A percentile compares a stretch with the other conserved stretches of the same genome.
Evolutionary conservation across 2,113 vertebrate genomes (phyloP).

Genomic region (Pomatorhinus ruficollis): DNA sequence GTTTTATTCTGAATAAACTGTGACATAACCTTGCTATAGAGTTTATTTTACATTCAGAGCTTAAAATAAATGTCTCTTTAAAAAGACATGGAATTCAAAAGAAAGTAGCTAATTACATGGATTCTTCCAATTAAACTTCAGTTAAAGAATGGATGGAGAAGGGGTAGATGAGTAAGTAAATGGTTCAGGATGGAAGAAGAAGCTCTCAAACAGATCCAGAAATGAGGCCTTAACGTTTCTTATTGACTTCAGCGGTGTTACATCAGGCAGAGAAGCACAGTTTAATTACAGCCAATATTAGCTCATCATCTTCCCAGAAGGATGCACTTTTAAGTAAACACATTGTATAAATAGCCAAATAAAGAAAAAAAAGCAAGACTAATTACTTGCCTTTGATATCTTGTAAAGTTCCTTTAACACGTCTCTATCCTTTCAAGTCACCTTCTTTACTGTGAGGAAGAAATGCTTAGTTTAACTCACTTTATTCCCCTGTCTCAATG

Average conservation of each 20-base stretch:
- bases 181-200: not conserved
- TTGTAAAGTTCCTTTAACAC: not conserved
- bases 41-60: not conserved
- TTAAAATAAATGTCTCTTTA: not conserved
- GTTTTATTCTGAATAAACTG: not conserved
- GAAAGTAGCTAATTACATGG: not conserved
- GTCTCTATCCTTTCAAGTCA: not conserved
- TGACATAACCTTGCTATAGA: not conserved
- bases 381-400: not conserved
- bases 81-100: not conserved
- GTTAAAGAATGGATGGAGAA: not conserved
- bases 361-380: not conserved
- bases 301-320: constrained; percentile 1
- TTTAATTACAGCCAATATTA: constrained; percentile 31
- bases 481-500: not conserved
- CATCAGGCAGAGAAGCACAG: not conserved
- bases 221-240: not conserved
- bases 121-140: not conserved
- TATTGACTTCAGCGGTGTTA: not conserved
- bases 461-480: not conserved
- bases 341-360: constrained; percentile 1
- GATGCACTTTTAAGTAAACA: constrained; percentile 35
- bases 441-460: not conserved
- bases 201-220: not conserved
- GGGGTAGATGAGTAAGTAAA: not conserved